Conservation (phyloP, 2,797 vertebrate genomes). For the Odontamblyopus rebecca region DNA sequence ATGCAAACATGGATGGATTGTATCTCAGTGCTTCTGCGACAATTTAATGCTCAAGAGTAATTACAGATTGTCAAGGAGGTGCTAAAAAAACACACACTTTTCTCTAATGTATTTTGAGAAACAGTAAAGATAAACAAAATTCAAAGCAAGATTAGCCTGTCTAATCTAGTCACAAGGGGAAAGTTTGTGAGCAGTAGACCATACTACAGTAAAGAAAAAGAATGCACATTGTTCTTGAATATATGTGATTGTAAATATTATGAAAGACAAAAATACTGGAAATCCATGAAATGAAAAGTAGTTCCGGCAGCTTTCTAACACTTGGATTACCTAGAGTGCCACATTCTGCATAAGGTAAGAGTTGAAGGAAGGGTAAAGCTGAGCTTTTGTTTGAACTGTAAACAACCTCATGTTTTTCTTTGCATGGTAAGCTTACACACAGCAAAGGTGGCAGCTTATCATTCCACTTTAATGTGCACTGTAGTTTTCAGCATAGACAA, state of each 20-base stretch:
- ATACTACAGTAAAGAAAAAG: background rate
- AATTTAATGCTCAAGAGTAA: slow-evolving; percentile 23
- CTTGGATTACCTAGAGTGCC: slow-evolving; percentile 13
- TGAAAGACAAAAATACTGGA: background rate
- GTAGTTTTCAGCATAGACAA: background rate
- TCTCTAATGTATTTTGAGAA: background rate
- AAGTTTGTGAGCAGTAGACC: background rate
- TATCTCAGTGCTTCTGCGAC: slow-evolving; percentile 33
- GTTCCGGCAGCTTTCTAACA: slow-evolving; percentile 8
- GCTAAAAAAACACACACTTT: slow-evolving; percentile 16
- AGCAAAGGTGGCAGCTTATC: slow-evolving; percentile 9
- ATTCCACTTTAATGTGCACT: slow-evolving; percentile 1
- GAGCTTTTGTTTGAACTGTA: slow-evolving; percentile 54
- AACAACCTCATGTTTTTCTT: slow-evolving; percentile 47
- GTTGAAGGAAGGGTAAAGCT: slow-evolving; percentile 54
- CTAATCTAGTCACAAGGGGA: too few relatives aligned
- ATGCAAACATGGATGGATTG: slow-evolving; percentile 46
- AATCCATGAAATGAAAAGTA: background rate
- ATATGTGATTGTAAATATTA: background rate
- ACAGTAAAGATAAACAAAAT: background rate
- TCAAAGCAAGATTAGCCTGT: background rate
- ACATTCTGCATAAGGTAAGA: slow-evolving; percentile 25
- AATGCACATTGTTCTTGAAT: background rate
- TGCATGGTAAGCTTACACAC: background rate
- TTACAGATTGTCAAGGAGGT: slow-evolving; percentile 37